Conservation (phyloP, 2,888 invertebrate species). For the Blera fallax region DNA sequence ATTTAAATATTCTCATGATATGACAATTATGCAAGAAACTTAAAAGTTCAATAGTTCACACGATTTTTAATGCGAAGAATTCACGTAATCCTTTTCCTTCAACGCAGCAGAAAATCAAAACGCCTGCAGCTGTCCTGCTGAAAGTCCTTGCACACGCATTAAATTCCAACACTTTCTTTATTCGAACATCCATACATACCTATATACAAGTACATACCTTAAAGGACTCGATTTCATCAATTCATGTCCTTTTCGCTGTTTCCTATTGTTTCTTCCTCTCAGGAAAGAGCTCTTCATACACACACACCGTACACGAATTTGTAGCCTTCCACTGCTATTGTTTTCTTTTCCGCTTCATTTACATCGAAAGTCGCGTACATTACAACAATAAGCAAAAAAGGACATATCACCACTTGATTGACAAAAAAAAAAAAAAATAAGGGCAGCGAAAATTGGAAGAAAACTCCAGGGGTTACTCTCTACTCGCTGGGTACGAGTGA, state of each 20-base stretch:
- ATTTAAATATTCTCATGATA: background rate
- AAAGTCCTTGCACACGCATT: constrained; percentile 5
- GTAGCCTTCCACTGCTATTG: constrained; percentile 51
- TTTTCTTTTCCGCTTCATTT: constrained; percentile 70
- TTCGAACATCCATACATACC: background rate
- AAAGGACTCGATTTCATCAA: constrained; percentile 65
- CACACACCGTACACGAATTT: constrained; percentile 6
- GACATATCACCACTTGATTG: constrained; percentile 67
- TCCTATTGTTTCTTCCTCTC: constrained; percentile 2
- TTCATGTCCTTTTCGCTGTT: constrained; percentile 68
- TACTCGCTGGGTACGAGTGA: background rate
- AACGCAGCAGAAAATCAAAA: background rate
- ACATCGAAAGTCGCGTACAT: constrained; percentile 59
- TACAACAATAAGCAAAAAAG: constrained; percentile 45
- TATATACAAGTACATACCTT: background rate
- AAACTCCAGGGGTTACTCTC: constrained; percentile 35
- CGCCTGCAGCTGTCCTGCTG: constrained; percentile 34
- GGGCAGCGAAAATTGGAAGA: constrained; percentile 30
- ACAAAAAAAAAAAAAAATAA: constrained; percentile 56
- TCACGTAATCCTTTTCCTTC: background rate
- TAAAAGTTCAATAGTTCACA: constrained; percentile 13
- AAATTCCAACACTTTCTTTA: background rate
- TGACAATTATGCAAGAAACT: background rate
- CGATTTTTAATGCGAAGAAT: background rate
- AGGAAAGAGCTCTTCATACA: background rate